Base-by-base conservation (phyloP, 2,797 vertebrate genomes). In the Atherinosoma microstoma region DNA sequence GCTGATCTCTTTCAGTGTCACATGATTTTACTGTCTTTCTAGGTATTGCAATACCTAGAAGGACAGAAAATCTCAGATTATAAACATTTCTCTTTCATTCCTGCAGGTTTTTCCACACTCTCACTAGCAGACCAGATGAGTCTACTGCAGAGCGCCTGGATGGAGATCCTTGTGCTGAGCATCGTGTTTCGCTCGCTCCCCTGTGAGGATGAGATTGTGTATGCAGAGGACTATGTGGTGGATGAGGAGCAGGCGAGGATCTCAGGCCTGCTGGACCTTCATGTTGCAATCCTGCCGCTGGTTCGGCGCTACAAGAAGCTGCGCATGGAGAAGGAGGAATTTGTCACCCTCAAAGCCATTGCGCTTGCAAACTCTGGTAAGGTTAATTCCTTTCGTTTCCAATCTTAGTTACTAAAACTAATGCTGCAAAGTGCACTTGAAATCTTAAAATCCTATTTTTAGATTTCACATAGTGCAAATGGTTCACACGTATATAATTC, bases 121-220 rank as follows among this genome's bases (percentile, higher is more conserved):
- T 97, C 96, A 0, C 94, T 98, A 84, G 96, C 95, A 29, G 97
- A 98, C 91, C 97, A 98, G 94, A 98, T 98, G 97, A 97, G 96
- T 89, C 92, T 98, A n/a, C 92, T 98, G 84, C 97, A 98, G 93
- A 97, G 96, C 0, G 96, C 97, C 79, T 98, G 97, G 97, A 98
- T 98, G 97, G 97, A 98, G 94, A 97, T 98, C 84, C 95, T 98
- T 79, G 95, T 98, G 78, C 89, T 98, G 89, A 97, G 97, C 80
- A 96, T 98, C 18, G 97, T 96, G 74, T 98, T 96, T 80, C 97
- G 97, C 89, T 98, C 97, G 0, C 93, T 97, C 87, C 95, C 96
- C 0, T 98, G 96, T 0, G 96, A 97, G 27, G 96, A 97, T 49
- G 96, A 97, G 91, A 94, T 98, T 0, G 95, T 97, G 64, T 98